Evolutionary conservation across 2,888 invertebrate species (phyloP).

Genomic region (Plebejus argus): DNA sequence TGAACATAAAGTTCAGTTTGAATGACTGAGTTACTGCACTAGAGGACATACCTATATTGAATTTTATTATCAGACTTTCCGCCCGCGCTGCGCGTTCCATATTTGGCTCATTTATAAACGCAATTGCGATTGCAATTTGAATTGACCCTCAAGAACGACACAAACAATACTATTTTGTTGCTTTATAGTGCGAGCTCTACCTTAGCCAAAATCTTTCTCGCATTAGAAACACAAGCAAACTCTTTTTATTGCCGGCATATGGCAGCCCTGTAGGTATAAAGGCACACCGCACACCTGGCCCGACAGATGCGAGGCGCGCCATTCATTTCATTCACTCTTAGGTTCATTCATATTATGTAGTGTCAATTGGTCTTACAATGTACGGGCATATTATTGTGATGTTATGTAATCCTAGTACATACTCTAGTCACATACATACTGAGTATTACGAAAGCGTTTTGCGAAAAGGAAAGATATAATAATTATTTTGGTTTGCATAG

Average conservation of each 20-base stretch:
- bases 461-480: too few relatives aligned
- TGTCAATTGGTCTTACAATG: conserved; percentile 14
- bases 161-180: too few relatives aligned
- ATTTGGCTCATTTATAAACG: too few relatives aligned
- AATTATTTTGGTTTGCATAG: not conserved
- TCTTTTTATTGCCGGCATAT: not conserved
- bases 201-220: not conserved
- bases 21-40: too few relatives aligned
- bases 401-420: not conserved
- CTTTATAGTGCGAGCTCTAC: not conserved
- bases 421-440: not conserved
- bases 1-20: too few relatives aligned
- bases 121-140: too few relatives aligned
- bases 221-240: not conserved
- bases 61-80: too few relatives aligned
- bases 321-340: not conserved
- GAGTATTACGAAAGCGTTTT: too few relatives aligned
- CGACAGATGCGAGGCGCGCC: conserved; percentile 9
- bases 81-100: too few relatives aligned
- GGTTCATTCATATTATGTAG: conserved; percentile 15
- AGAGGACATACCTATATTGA: too few relatives aligned
- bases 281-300: conserved; percentile 10
- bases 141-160: too few relatives aligned
- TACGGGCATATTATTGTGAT: conserved; percentile 8
- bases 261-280: not conserved